These are phyloP conservation scores for Caracal caracal DNA, from an alignment of 2,113 vertebrate genomes.

Conservation along the genomic window DNA sequence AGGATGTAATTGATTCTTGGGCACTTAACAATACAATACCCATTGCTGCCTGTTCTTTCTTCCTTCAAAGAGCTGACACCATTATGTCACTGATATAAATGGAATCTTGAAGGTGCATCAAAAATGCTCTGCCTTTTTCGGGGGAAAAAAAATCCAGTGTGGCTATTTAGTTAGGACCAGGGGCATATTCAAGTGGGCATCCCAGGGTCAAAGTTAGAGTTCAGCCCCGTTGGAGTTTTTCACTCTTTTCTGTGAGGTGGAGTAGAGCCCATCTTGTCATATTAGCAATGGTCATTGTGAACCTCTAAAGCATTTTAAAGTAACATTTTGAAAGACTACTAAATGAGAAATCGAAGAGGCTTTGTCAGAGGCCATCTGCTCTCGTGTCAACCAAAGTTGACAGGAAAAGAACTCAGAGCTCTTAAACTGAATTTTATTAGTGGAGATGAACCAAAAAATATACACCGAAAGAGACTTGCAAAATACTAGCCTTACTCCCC, in stretches of 20 bases:
- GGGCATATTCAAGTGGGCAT: background rate
- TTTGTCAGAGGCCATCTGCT: constrained; percentile 66
- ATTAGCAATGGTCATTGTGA: constrained; percentile 4
- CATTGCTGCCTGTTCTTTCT: constrained; percentile 63
- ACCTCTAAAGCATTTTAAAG: constrained; percentile 34
- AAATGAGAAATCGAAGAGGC: constrained; percentile 1
- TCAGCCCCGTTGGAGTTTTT: background rate
- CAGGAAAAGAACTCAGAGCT: constrained; percentile 57
- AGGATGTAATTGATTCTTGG: constrained; percentile 81
- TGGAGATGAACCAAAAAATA: constrained; percentile 28
- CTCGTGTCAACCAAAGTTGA: constrained; percentile 31
- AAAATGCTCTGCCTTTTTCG: constrained; percentile 54
- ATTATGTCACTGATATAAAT: constrained; percentile 80
- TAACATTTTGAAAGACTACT: constrained; percentile 20
- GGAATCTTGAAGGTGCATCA: constrained; percentile 71
- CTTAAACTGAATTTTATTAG: constrained; percentile 68
- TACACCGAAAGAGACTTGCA: constrained; percentile 36
- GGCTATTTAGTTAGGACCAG: constrained; percentile 37
- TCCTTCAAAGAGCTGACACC: constrained; percentile 72
- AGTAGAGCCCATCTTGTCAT: background rate
- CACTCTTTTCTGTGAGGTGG: background rate
- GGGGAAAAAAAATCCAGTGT: background rate
- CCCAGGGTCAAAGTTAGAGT: background rate
- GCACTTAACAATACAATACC: constrained; percentile 77
- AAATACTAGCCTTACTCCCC: background rate